Base-by-base conservation (phyloP, 2,888 invertebrate species). In the Dioctria rufipes region DNA sequence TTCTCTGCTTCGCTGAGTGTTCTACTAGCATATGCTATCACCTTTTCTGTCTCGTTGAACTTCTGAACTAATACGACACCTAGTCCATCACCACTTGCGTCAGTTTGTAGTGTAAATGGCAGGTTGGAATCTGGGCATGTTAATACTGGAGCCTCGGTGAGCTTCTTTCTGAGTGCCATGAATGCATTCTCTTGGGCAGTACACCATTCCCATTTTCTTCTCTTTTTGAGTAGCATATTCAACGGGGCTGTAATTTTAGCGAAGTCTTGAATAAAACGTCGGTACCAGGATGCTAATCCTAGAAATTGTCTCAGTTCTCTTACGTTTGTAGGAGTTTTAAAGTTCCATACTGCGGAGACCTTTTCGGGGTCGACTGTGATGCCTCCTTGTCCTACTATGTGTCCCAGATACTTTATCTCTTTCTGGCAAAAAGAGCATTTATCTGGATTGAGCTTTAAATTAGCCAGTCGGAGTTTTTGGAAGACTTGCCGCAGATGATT, bases 11-110 rank as follows among this genome's bases (percentile, higher is more conserved):
- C 54, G 54, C 5, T 78, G 5, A 78, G 39, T 3, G 58, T 54
- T 4, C 66, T 6, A 9, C 65, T 66, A 2, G 51, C 13, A 51
- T 83, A 83, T 3, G 80, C 78, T 8, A 84, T 81, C 3, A 83
- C 80, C 25, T n/a, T n/a, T n/a, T n/a, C n/a, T n/a, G n/a, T 60
- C 58, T 25, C 84, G 83, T 39, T 78, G 54, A 2, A 81, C 77
- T 0, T 80, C 60, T 5, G 79, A 80, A 3, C 71, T 13, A 46
- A 25, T 46, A 51, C 71, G 63, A 5, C 58, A 9, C 4, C 42
- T 13, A 39, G 39, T 61, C 49, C 49, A 6, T 46, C 49, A 46
- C 49, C 25, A 9, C 49, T 46, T 5, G 49, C 49, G 9, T 46
- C 49, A 2, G 49, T 46, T 9, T 46, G 49, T 5, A 46, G 49